Percentiles rank a stretch among this genome's conserved stretches.
These are phyloP conservation scores for Agonopterix alstromeriana DNA, from an alignment of 2,888 invertebrate genomes.

Conservation along the genomic window DNA sequence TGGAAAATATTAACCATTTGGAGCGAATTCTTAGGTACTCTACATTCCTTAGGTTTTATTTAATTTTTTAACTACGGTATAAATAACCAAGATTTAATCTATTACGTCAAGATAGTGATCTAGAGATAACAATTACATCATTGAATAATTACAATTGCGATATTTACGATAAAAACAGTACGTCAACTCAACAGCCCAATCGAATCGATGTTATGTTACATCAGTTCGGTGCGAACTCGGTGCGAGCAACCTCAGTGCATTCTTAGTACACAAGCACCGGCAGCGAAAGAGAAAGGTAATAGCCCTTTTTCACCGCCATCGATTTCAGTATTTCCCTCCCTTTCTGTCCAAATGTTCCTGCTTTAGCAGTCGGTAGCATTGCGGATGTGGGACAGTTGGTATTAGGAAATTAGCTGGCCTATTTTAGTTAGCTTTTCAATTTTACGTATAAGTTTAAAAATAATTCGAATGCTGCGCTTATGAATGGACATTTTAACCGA, in stretches of 20 bases:
- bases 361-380: slow-evolving; percentile 39
- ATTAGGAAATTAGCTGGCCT: slow-evolving; percentile 40
- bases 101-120: too few relatives aligned
- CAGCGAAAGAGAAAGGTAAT: slow-evolving; percentile 32
- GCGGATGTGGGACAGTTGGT: slow-evolving; percentile 39
- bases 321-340: slow-evolving; percentile 57
- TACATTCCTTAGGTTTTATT: too few relatives aligned
- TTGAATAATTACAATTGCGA: too few relatives aligned
- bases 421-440: slow-evolving; percentile 33
- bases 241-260: slow-evolving; percentile 46
- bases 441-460: slow-evolving; percentile 6
- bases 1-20: too few relatives aligned
- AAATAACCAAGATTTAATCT: too few relatives aligned
- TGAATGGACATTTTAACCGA: too few relatives aligned
- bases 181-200: background rate
- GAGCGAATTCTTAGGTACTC: too few relatives aligned
- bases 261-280: slow-evolving; percentile 52
- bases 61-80: too few relatives aligned
- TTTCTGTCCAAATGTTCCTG: slow-evolving; percentile 41
- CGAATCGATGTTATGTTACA: background rate
- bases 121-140: too few relatives aligned
- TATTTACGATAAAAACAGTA: background rate
- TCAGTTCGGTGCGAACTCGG: slow-evolving; percentile 26
- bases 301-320: slow-evolving; percentile 39
- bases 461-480: background rate